Evolutionary conservation across 2,797 vertebrate species (phyloP).

Genomic region (Rhinatrema bivittatum): DNA sequence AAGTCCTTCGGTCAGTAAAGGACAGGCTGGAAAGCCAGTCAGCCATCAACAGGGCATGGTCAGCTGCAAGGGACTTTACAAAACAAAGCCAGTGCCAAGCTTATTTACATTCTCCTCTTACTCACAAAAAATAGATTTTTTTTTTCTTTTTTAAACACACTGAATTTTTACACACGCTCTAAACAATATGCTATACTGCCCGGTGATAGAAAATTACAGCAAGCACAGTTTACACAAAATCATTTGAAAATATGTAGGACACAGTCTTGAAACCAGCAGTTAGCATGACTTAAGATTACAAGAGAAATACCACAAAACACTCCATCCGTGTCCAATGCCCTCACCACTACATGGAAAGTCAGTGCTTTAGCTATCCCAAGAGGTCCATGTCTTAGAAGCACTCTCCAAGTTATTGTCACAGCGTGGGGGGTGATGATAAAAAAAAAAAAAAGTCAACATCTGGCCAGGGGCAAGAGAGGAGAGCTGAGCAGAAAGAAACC

Average conservation of each 20-base stretch:
- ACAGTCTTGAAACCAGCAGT: no score
- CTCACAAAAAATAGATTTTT: slow-evolving; percentile 36
- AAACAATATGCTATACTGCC: not conserved
- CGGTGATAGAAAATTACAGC: not conserved
- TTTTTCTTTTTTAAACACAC: slow-evolving; percentile 34
- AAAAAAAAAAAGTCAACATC: no score
- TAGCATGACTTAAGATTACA: no score
- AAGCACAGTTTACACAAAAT: not conserved
- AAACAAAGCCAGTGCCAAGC: slow-evolving; percentile 17
- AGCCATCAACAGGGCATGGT: slow-evolving; percentile 18
- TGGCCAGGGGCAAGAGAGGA: no score
- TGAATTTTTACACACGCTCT: slow-evolving; percentile 36
- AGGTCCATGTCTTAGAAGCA: no score
- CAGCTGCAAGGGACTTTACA: slow-evolving; percentile 27
- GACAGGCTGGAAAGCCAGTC: slow-evolving; percentile 25
- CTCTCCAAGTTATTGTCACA: no score
- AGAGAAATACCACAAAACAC: slow-evolving; percentile 20
- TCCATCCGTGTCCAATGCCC: slow-evolving; percentile 27
- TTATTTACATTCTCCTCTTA: slow-evolving; percentile 27
- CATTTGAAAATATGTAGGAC: no score
- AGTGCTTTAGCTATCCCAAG: no score
- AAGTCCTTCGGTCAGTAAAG: slow-evolving; percentile 23
- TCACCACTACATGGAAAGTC: no score
- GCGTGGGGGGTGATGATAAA: no score
- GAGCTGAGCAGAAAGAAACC: no score